Base-by-base conservation (phyloP, 2,797 vertebrate species). In the Lithobates pipiens region DNA sequence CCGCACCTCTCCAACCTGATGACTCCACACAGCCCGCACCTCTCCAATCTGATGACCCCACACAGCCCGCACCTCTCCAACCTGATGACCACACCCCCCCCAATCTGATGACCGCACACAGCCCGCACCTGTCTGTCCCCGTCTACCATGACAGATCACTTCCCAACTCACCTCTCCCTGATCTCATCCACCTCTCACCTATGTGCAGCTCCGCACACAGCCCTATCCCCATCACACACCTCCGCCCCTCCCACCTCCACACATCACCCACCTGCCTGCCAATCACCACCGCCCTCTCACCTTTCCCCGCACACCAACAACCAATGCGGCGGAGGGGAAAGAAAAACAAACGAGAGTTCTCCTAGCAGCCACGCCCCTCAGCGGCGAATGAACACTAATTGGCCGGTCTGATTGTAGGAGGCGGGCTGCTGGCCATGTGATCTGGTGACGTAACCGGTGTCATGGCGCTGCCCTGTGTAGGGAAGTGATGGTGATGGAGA, bases 391-490 rank as follows among this genome's bases (percentile, higher is more conserved):
- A 3, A 3, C 21, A 21, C n/a, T 11, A 2, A 84, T 78, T 84
- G 83, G 44, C 21, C 10, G 44, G 2, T 7, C 39, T 9, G 25
- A 29, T 68, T 46, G 46, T 44, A 42, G 42, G 1, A 2, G 63
- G n/a, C 23, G 32, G 54, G 27, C 6, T 16, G 13, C 16, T 67
- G 70, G 0, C 8, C 82, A 27, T 8, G 63, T 85, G 39, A 39
- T 9, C 39, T 39, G 39, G 8, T 39, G 76, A 73, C 69, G 36
- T 23, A 16, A 9, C 7, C 1, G 61, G 71, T 69, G 44, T 80
- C 70, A 85, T 85, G 84, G 84, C 84, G 84, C 71, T 80, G 57
- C 71, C 77, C 84, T 63, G 67, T 32, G 10, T 10, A 11, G 57
- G 1, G 21, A 25, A 16, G 0, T 27, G 74, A 8, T 68, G 50